Evolutionary conservation across 1,140 invertebrate genomes (phyloP).

Genomic region (Drosophila arawakana): DNA sequence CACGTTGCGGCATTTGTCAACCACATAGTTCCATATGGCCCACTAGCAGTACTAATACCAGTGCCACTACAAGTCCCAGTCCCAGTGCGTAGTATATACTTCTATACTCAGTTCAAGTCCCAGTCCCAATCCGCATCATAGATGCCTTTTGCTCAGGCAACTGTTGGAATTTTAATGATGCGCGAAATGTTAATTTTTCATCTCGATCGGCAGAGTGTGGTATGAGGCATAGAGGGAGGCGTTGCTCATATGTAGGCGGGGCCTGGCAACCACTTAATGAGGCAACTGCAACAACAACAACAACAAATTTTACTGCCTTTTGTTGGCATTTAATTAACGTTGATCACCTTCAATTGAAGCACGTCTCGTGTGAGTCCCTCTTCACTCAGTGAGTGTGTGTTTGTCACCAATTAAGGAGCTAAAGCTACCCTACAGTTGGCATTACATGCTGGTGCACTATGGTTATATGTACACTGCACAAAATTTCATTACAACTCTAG

Average conservation of each 20-base stretch:
- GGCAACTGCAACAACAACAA: conserved; percentile 42
- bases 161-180: conserved; percentile 78
- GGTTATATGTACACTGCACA: conserved; percentile 44
- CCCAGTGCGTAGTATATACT: background rate
- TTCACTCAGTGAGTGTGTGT: conserved; percentile 8
- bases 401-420: conserved; percentile 68
- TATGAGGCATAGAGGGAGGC: background rate
- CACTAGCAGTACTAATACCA: background rate
- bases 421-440: conserved; percentile 63
- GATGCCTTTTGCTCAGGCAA: conserved; percentile 16
- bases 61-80: background rate
- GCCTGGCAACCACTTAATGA: conserved; percentile 64
- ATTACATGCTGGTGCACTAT: conserved; percentile 70
- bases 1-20: conserved; percentile 79
- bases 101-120: background rate
- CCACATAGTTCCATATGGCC: conserved; percentile 62
- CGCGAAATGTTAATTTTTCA: conserved; percentile 82
- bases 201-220: conserved; percentile 52
- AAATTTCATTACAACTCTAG: too few relatives aligned
- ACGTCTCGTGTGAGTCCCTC: conserved; percentile 61
- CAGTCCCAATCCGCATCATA: conserved; percentile 15
- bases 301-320: conserved; percentile 48
- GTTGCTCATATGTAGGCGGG: conserved; percentile 26
- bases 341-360: conserved; percentile 81
- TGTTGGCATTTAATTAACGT: conserved; percentile 79